These are phyloP conservation scores for Leptosomus discolor DNA, from an alignment of 2,113 vertebrate species.

Conservation along the genomic window DNA sequence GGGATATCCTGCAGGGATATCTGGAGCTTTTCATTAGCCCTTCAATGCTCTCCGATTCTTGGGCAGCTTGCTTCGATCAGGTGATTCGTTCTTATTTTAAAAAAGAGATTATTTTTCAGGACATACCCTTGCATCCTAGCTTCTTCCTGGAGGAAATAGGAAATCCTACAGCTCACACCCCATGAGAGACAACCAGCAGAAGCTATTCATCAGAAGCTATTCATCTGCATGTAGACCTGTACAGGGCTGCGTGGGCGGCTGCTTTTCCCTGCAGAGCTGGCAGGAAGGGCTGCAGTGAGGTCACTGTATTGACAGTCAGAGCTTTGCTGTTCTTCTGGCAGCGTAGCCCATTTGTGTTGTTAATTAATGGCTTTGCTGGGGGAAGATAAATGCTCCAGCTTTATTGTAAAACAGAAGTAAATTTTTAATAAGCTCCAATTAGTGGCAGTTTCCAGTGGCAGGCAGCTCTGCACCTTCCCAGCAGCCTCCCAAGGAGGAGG, in stretches of 20 bases:
- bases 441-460: not conserved
- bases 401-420: slow-evolving; percentile 35
- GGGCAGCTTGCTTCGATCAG: not conserved
- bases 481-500: not conserved
- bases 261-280: not conserved
- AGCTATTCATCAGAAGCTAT: not conserved
- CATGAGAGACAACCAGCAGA: not conserved
- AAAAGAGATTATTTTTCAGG: not conserved
- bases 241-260: not conserved
- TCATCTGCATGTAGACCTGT: not conserved
- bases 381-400: slow-evolving; percentile 33
- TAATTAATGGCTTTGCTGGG: slow-evolving; percentile 41
- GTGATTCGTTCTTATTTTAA: not conserved
- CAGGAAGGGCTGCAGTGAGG: not conserved
- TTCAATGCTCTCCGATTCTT: not conserved
- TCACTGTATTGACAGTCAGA: not conserved
- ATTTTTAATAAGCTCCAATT: slow-evolving; percentile 54
- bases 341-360: not conserved
- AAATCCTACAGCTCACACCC: not conserved
- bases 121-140: not conserved
- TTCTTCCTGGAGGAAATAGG: not conserved
- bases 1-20: not conserved
- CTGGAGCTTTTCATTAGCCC: not conserved
- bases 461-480: not conserved
- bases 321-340: not conserved